A percentile compares a stretch with the other conserved stretches of the same genome.
Evolutionary conservation across 2,888 invertebrate genomes (phyloP).

Genomic region (Dromius quadrimaculatus): DNA sequence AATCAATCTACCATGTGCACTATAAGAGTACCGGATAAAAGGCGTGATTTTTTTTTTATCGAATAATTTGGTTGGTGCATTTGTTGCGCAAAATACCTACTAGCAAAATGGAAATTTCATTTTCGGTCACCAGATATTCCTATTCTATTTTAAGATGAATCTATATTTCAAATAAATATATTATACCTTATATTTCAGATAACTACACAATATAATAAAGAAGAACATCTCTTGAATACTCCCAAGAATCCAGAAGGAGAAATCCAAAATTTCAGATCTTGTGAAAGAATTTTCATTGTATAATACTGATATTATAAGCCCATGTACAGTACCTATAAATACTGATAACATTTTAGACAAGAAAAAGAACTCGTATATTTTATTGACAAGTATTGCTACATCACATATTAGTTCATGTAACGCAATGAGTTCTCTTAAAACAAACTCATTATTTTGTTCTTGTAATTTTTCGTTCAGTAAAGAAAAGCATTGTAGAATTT

Average conservation of each 20-base stretch:
- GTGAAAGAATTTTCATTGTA: background rate
- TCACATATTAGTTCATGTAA: background rate
- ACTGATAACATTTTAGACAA: background rate
- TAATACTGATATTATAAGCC: background rate
- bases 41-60: background rate
- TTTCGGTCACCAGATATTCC: too few relatives aligned
- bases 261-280: background rate
- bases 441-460: background rate
- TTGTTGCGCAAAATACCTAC: too few relatives aligned
- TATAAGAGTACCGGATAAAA: too few relatives aligned
- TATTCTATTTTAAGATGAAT: too few relatives aligned
- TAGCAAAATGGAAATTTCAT: too few relatives aligned
- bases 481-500: background rate
- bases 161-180: too few relatives aligned
- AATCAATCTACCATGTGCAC: too few relatives aligned
- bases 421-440: background rate
- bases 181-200: background rate
- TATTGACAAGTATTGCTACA: background rate
- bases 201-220: background rate
- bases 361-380: background rate
- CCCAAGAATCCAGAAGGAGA: background rate
- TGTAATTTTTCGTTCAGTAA: background rate
- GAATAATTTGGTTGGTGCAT: background rate
- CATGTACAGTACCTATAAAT: constrained; percentile 1
- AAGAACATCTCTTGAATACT: background rate